A percentile compares a stretch with the other conserved stretches of the same genome.
Evolutionary conservation across 2,888 invertebrate species (phyloP).

Genomic region (Polydrusus pterygomalis): DNA sequence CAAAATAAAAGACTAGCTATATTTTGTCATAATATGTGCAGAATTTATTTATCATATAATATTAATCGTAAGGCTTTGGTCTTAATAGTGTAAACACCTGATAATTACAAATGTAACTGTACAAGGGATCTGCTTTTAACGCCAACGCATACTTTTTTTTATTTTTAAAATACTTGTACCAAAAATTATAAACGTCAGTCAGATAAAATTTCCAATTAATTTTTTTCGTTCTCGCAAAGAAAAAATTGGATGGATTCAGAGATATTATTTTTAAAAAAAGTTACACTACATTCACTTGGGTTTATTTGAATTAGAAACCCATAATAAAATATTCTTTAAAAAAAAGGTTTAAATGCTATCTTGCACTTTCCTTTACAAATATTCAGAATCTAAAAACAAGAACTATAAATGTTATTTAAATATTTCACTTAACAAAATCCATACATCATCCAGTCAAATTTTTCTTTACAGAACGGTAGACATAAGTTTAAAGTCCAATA

Average conservation of each 20-base stretch:
- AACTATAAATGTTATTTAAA: no score
- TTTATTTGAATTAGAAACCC: no score
- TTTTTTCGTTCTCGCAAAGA: slow-evolving; percentile 1
- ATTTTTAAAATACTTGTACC: not conserved
- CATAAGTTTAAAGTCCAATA: no score
- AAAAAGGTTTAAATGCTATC: no score
- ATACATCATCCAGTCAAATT: not conserved
- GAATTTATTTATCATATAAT: slow-evolving; percentile 72
- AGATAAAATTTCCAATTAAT: slow-evolving; percentile 9
- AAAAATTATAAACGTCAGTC: slow-evolving; percentile 17
- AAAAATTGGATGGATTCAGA: not conserved
- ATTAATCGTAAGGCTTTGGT: slow-evolving; percentile 74
- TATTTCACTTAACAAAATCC: no score
- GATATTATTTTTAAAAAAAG: not conserved
- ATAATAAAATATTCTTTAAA: no score
- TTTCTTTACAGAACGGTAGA: slow-evolving; percentile 3
- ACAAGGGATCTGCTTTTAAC: slow-evolving; percentile 60
- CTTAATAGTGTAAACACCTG: slow-evolving; percentile 72
- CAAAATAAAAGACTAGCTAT: slow-evolving; percentile 43
- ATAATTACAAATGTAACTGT: slow-evolving; percentile 71
- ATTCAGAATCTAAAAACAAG: no score
- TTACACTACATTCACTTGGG: no score
- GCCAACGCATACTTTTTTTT: not conserved
- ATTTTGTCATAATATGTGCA: slow-evolving; percentile 66
- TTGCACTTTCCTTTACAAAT: no score